Percentiles rank a stretch among this genome's conserved stretches.
phyloP scores from a whole-genome alignment of 37 sponge, comb jelly and placozoan genomes.

The Halichondria panicea region DNA sequence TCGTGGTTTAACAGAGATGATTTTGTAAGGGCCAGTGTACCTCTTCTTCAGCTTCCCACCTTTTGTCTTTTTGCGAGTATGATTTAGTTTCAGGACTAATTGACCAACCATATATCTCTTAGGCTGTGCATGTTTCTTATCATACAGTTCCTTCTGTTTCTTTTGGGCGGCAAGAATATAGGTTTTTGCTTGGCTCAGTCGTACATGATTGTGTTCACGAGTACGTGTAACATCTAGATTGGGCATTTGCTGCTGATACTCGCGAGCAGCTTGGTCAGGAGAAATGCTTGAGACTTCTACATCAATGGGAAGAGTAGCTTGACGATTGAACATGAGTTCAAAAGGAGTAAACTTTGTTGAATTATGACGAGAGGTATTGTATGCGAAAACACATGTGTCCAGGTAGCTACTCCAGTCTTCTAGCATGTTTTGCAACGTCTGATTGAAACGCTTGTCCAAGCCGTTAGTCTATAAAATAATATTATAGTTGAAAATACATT shows the following conservation, averaged over 20 bases:
- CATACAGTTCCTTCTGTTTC: constrained; percentile 70
- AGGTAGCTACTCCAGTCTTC: constrained; percentile 61
- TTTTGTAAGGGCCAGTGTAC: constrained; percentile 48
- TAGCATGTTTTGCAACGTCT: constrained; percentile 72
- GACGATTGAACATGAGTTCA: constrained; percentile 65
- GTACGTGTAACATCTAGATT: constrained; percentile 3
- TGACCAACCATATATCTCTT: constrained; percentile 21
- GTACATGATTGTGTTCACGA: background rate
- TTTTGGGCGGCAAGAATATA: constrained; percentile 68
- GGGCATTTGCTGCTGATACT: constrained; percentile 5
- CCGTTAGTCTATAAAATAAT: constrained; percentile 57
- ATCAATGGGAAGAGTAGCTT: constrained; percentile 67
- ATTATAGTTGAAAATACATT: background rate
- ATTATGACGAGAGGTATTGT: constrained; percentile 77
- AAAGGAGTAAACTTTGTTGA: constrained; percentile 74
- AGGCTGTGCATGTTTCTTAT: constrained; percentile 62
- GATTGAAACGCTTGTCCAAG: constrained; percentile 68
- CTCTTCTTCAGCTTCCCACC: constrained; percentile 60
- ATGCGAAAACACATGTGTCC: constrained; percentile 74
- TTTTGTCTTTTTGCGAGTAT: constrained; percentile 59
- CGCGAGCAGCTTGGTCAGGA: constrained; percentile 13
- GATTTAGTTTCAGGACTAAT: constrained; percentile 63
- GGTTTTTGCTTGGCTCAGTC: constrained; percentile 52
- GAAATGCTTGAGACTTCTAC: constrained; percentile 15
- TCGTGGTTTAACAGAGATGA: too few species aligned